These are phyloP conservation scores for Cryptoblepharus egeriae DNA, from an alignment of 2,797 vertebrate genomes.

Conservation along the genomic window DNA sequence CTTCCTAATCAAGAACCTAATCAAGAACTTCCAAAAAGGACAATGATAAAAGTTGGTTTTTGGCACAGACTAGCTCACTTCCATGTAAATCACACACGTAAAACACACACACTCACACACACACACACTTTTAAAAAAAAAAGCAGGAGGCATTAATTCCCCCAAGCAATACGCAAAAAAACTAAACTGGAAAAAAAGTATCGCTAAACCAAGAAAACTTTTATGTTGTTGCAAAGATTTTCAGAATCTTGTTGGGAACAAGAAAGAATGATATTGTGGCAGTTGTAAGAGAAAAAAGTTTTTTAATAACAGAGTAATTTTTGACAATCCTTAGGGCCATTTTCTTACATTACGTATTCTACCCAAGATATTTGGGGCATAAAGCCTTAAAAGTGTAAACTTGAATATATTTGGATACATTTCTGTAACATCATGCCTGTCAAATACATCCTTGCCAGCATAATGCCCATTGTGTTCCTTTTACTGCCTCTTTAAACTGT, in stretches of 20 bases:
- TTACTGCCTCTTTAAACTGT: not conserved
- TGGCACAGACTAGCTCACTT: not conserved
- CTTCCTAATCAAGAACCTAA: not conserved
- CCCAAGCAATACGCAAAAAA: not conserved
- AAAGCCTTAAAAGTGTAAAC: not conserved
- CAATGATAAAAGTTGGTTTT: not conserved
- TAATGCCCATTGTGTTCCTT: not conserved
- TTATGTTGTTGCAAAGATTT: not conserved
- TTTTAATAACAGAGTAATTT: not conserved
- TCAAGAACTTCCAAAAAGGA: not conserved
- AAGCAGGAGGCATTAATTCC: not conserved
- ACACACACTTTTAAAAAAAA: not conserved
- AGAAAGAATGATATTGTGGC: not conserved
- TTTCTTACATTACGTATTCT: not conserved
- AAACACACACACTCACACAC: too few species aligned
- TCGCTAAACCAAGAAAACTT: not conserved
- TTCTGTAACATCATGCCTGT: not conserved
- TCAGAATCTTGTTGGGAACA: not conserved
- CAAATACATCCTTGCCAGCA: not conserved
- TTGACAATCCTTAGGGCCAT: not conserved
- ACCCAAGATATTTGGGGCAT: not conserved
- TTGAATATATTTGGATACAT: not conserved
- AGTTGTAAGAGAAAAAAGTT: not conserved
- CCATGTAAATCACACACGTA: not conserved
- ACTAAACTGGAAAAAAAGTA: not conserved